Conservation (phyloP, 1,140 invertebrate genomes). For the Lepidurus packardi region DNA sequence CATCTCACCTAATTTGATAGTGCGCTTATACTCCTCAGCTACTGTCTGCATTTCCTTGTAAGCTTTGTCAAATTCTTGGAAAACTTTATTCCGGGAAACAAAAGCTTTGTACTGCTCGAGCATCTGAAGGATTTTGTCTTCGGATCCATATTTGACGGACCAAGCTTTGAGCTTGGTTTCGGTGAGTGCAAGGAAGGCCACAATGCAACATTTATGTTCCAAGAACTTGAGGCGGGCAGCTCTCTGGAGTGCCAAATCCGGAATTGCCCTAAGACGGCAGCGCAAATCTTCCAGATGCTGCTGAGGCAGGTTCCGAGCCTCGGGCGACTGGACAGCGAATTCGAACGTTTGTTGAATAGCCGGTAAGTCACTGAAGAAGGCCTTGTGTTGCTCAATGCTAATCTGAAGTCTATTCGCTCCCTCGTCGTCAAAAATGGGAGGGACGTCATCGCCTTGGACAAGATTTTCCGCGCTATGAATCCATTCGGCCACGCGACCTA, state of each 20-base stretch:
- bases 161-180: conserved; percentile 81
- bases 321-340: conserved; percentile 54
- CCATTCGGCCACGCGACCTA: conserved; percentile 82
- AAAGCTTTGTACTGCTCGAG: conserved; percentile 85
- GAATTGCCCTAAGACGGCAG: conserved; percentile 61
- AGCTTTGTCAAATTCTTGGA: conserved; percentile 89
- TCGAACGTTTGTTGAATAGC: conserved; percentile 69
- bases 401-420: conserved; percentile 76
- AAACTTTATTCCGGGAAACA: conserved; percentile 83
- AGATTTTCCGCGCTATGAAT: conserved; percentile 76
- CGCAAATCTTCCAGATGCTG: conserved; percentile 76
- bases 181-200: conserved; percentile 80
- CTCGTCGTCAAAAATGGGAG: conserved; percentile 72
- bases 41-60: conserved; percentile 86
- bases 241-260: conserved; percentile 64
- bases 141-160: conserved; percentile 79
- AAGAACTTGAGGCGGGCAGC: conserved; percentile 77
- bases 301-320: conserved; percentile 57
- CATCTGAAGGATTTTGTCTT: conserved; percentile 74
- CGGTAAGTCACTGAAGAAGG: conserved; percentile 77
- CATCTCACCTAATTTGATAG: conserved; percentile 65
- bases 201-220: conserved; percentile 85
- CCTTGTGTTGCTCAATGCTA: conserved; percentile 82
- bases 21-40: conserved; percentile 81
- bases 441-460: conserved; percentile 68